phyloP scores from a whole-genome alignment of 53 echinoderm and acorn worm species.

The Actinopyga echinites region DNA sequence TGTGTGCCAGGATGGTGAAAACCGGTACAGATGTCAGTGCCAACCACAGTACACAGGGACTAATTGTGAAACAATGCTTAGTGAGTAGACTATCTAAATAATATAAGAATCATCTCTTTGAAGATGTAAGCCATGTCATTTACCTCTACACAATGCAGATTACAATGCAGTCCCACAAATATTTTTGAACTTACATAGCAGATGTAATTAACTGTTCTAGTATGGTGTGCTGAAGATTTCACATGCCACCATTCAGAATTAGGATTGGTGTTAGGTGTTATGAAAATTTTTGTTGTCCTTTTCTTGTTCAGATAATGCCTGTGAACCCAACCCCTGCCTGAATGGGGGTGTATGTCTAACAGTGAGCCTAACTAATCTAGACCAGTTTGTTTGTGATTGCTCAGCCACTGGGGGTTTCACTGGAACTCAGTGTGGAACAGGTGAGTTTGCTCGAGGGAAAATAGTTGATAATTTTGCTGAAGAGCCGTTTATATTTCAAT shows the following conservation, averaged over 20 bases:
- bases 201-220: no score
- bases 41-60: constrained; percentile 45
- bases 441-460: not conserved
- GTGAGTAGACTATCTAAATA: not conserved
- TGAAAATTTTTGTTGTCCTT: not conserved
- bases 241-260: no score
- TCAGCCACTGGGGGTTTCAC: constrained; percentile 1
- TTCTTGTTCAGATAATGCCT: not conserved
- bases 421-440: constrained; percentile 2
- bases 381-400: constrained; percentile 35
- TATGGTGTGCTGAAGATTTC: no score
- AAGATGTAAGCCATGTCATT: no score
- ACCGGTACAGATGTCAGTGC: constrained; percentile 61
- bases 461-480: no score
- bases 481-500: no score
- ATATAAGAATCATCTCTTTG: no score
- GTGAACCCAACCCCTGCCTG: constrained; percentile 25
- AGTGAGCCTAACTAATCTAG: not conserved
- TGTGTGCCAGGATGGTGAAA: constrained; percentile 61
- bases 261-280: no score
- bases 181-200: no score
- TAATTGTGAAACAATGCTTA: constrained; percentile 47
- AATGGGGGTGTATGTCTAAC: constrained; percentile 25
- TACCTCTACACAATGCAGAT: no score
- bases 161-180: no score